Conservation (phyloP, 2,113 vertebrate genomes). For the Trogon surrucura region DNA sequence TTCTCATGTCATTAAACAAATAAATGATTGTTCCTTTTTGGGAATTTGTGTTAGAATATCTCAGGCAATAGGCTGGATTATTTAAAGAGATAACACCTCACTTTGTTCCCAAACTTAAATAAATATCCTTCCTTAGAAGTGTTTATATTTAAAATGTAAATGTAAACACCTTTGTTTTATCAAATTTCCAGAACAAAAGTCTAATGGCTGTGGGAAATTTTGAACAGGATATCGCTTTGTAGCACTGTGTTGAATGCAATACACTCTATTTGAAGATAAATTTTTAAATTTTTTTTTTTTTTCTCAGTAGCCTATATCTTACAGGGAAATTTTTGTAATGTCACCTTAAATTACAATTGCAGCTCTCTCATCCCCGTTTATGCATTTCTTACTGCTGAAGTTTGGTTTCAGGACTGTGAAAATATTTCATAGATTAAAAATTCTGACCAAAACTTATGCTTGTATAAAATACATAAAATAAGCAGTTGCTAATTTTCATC, state of each 20-base stretch:
- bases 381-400: not conserved
- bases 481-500: not conserved
- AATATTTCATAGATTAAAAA: not conserved
- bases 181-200: not conserved
- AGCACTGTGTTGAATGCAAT: not conserved
- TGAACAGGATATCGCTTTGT: not conserved
- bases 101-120: not conserved
- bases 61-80: not conserved
- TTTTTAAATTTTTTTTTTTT: not conserved
- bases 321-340: not conserved
- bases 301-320: not conserved
- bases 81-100: not conserved
- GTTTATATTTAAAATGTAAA: not conserved
- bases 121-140: not conserved
- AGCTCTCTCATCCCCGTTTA: not conserved
- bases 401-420: not conserved
- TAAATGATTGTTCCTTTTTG: not conserved
- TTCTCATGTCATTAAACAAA: slow-evolving; percentile 4
- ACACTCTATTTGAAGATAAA: not conserved
- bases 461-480: not conserved
- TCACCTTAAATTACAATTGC: not conserved
- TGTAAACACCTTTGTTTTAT: not conserved
- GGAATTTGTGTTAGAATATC: not conserved
- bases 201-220: not conserved
- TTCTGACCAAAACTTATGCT: not conserved